Evolutionary conservation across 2,888 invertebrate genomes (phyloP).

Genomic region (Ornithoptera alexandrae): DNA sequence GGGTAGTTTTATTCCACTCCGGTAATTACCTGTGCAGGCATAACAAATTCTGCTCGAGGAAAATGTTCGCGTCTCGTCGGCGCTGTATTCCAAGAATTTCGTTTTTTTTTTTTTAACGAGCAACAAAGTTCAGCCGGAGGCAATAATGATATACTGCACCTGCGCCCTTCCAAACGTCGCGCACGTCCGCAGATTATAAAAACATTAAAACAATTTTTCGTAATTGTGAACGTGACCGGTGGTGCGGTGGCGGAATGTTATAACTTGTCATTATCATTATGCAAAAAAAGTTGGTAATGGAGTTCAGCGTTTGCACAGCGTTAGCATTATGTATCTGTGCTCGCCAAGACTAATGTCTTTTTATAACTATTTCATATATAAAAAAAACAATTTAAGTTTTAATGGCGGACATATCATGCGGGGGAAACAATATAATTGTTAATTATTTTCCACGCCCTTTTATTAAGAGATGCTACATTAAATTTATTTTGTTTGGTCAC

Average conservation of each 20-base stretch:
- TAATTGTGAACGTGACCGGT: constrained; percentile 22
- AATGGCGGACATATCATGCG: background rate
- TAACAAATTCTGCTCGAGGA: constrained; percentile 12
- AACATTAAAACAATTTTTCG: constrained; percentile 28
- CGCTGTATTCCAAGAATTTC: constrained; percentile 1
- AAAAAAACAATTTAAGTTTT: background rate
- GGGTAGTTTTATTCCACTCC: background rate
- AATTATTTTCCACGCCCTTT: background rate
- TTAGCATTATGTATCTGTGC: constrained; percentile 4
- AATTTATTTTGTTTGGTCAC: no score
- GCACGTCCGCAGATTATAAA: constrained; percentile 22
- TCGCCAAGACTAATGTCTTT: background rate
- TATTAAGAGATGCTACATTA: no score
- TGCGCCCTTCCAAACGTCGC: constrained; percentile 15
- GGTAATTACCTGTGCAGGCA: constrained; percentile 7
- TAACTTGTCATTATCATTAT: constrained; percentile 19
- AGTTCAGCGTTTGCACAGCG: constrained; percentile 10
- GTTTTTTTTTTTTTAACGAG: constrained; percentile 4
- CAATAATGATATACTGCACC: constrained; percentile 16
- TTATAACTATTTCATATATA: background rate
- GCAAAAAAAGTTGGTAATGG: constrained; percentile 14
- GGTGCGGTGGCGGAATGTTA: constrained; percentile 22
- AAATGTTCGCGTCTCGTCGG: constrained; percentile 6
- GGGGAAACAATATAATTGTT: background rate
- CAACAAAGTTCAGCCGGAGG: constrained; percentile 16